Evolutionary conservation across 2,113 vertebrate genomes (phyloP), one percentile per base, ranked within the genome.

Genomic region (Eurypyga helias): DNA sequence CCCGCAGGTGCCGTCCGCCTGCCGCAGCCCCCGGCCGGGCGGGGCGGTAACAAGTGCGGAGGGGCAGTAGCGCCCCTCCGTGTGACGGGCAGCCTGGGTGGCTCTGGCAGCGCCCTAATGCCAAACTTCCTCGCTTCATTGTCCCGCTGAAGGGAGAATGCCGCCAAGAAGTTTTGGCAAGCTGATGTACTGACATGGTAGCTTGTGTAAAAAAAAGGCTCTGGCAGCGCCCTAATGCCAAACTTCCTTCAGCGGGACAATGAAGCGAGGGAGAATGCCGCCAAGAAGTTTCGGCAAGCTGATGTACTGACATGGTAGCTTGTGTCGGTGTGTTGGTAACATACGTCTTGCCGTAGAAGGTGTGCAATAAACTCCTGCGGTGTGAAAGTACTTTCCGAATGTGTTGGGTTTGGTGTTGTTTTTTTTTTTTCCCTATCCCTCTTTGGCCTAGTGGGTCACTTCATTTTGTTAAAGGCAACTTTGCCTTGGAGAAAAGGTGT

Each of bases 271-370:
- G 57, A 43, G 48, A 33, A 25, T 9, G 80, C 80, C 8, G 17
- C 5, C 3, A 31, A 60, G 54, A 90, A 92, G 76, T 89, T 96
- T 52, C 49, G 67, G 46, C 31, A 6, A 33, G 51, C 67, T 29
- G 15, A 0, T 2, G 14, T 31, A 2, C n/a, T 9, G 62, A 13
- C 41, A 4, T 0, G 3, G 41, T 19, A n/a, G 54, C 10, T 29
- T 15, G 4, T 60, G 79, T 57, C 54, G 2, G 0, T 4, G 52
- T 15, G 34, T 57, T 71, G 46, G 17, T 18, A n/a, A 45, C 49
- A n/a, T 51, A 16, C 17, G 0, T 26, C 26, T 16, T 25, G 69
- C 54, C 38, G 36, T 23, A 33, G 55, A 17, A 46, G 49, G 19
- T 19, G 17, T 2, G 24, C 5, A 25, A 7, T 36, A 7, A 87